Evolutionary conservation across 2,888 invertebrate genomes (phyloP).

Genomic region (Liodrosophila aerea): DNA sequence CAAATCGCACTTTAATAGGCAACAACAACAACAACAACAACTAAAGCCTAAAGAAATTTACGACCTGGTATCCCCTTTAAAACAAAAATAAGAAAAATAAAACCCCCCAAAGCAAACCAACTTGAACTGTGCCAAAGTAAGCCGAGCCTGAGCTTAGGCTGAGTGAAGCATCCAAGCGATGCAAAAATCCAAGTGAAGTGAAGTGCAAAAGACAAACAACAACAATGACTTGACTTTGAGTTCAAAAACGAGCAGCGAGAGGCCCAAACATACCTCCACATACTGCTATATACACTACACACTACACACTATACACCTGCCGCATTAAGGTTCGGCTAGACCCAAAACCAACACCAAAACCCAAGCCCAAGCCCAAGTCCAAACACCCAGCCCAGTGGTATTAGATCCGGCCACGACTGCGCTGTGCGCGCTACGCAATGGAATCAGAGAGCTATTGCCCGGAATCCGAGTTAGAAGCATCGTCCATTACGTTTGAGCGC

Average conservation of each 20-base stretch:
- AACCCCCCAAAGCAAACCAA: constrained; percentile 42
- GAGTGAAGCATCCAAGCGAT: constrained; percentile 72
- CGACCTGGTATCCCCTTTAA: constrained; percentile 44
- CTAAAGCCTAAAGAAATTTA: constrained; percentile 64
- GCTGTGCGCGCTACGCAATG: constrained; percentile 39
- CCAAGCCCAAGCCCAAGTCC: constrained; percentile 43
- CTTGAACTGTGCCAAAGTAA: constrained; percentile 25
- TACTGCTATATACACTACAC: background rate
- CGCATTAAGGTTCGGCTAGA: constrained; percentile 15
- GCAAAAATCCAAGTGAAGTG: constrained; percentile 78
- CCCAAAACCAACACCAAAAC: constrained; percentile 38
- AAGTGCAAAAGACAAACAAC: constrained; percentile 79
- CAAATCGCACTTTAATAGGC: constrained; percentile 81
- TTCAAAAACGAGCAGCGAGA: constrained; percentile 54
- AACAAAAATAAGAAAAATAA: constrained; percentile 23
- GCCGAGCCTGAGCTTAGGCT: constrained; percentile 31
- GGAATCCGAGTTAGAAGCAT: constrained; percentile 48
- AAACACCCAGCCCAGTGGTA: background rate
- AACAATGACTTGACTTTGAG: constrained; percentile 68
- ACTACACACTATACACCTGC: background rate
- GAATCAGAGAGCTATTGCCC: constrained; percentile 7
- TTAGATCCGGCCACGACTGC: constrained; percentile 24
- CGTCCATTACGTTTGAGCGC: constrained; percentile 73
- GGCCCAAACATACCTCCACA: constrained; percentile 52
- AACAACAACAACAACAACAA: constrained; percentile 29